Percentiles rank a stretch among this genome's conserved stretches.
phyloP scores from a whole-genome alignment of 2,888 invertebrate genomes.

The Ommatoiulus sabulosus region DNA sequence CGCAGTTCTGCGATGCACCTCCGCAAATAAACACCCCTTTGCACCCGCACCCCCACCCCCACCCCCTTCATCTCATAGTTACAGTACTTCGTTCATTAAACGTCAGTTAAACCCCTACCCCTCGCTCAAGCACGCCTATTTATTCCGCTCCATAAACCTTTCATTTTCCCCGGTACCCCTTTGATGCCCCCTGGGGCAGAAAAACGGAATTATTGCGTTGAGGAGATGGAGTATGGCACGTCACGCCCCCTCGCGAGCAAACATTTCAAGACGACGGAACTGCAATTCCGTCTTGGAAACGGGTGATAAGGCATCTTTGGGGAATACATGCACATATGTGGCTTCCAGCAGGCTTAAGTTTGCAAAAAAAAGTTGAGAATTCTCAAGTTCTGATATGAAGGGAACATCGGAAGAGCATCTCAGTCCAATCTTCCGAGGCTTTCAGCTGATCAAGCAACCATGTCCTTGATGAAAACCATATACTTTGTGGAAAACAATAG shows the following conservation, averaged over 20 bases:
- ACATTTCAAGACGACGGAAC: background rate
- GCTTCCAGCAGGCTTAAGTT: background rate
- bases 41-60: too few relatives aligned
- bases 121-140: background rate
- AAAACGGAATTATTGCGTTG: background rate
- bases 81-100: background rate
- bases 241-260: background rate
- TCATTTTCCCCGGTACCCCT: background rate
- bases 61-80: background rate
- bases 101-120: background rate
- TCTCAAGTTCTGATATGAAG: background rate
- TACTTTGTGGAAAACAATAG: too few relatives aligned
- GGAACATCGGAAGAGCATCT: background rate
- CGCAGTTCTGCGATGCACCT: background rate
- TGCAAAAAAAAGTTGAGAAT: background rate
- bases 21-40: too few relatives aligned
- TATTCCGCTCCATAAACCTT: background rate
- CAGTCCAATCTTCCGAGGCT: background rate
- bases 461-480: too few relatives aligned
- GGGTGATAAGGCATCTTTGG: background rate
- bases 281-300: background rate
- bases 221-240: background rate
- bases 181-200: slow-evolving; percentile 1
- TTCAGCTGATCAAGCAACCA: too few relatives aligned
- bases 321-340: background rate